Conservation (phyloP, 53 echinoderm and acorn worm genomes). For the Arbacia lixula region DNA sequence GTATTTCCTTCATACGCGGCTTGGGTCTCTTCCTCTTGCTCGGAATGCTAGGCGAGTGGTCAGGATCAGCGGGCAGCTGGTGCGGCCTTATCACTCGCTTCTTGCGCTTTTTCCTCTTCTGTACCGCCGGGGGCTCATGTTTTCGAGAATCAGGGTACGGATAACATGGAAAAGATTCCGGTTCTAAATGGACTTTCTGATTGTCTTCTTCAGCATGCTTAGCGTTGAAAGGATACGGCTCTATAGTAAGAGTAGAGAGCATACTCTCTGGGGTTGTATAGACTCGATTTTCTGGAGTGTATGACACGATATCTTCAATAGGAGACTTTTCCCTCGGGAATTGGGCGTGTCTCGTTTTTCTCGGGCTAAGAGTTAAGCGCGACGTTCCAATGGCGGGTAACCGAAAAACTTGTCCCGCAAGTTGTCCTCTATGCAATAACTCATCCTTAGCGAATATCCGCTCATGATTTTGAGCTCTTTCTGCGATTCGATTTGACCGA, state of each 20-base stretch:
- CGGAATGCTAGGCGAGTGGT: not conserved
- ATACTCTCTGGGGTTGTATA: conserved; percentile 1
- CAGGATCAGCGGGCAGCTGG: not conserved
- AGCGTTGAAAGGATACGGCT: conserved; percentile 21
- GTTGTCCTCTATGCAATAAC: not conserved
- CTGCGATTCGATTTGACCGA: not conserved
- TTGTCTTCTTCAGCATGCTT: not conserved
- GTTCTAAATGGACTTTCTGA: not conserved
- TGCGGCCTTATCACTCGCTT: not conserved
- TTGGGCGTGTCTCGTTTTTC: not conserved
- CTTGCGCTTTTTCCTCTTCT: conserved; percentile 6
- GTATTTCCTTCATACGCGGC: conserved; percentile 6
- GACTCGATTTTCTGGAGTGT: not conserved
- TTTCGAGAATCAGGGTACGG: not conserved
- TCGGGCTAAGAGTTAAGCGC: not conserved
- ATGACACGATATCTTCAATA: not conserved
- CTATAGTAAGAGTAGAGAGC: not conserved
- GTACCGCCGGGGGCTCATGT: not conserved
- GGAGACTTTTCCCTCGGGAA: not conserved
- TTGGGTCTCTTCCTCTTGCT: not conserved
- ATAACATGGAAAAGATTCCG: no score
- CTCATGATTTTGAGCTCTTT: not conserved
- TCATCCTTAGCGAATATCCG: not conserved
- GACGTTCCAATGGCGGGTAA: conserved; percentile 7
- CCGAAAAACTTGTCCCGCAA: conserved; percentile 1